These are phyloP conservation scores for Congeria kusceri DNA, from an alignment of 2,888 invertebrate species.

Conservation along the genomic window DNA sequence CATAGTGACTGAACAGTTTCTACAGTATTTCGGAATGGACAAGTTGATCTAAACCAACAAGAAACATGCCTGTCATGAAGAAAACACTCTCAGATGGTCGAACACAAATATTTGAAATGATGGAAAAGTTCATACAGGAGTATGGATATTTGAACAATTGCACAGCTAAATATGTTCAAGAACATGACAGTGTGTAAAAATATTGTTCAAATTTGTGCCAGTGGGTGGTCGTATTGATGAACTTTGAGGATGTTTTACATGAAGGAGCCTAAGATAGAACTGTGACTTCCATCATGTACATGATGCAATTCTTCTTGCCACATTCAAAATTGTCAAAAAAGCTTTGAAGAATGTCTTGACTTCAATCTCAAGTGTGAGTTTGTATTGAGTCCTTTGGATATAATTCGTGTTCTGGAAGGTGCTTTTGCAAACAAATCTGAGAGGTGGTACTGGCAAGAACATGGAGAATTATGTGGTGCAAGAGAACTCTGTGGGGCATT, in stretches of 20 bases:
- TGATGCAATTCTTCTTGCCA: slow-evolving; percentile 45
- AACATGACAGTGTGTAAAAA: too few relatives aligned
- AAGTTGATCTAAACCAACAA: slow-evolving; percentile 87
- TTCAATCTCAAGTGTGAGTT: slow-evolving; percentile 34
- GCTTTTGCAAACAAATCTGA: slow-evolving; percentile 46
- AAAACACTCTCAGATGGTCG: too few relatives aligned
- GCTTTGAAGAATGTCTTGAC: slow-evolving; percentile 35
- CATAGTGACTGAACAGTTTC: slow-evolving; percentile 88
- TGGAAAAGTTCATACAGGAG: too few relatives aligned
- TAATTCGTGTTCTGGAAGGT: slow-evolving; percentile 40
- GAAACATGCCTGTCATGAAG: slow-evolving; percentile 85
- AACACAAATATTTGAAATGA: too few relatives aligned
- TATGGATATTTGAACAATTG: too few relatives aligned
- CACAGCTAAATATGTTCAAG: too few relatives aligned
- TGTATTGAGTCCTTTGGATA: slow-evolving; percentile 33
- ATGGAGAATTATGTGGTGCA: slow-evolving; percentile 45
- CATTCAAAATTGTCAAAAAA: slow-evolving; percentile 41
- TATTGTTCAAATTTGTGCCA: too few relatives aligned
- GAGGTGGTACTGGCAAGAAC: slow-evolving; percentile 30
- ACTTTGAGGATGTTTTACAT: too few relatives aligned
- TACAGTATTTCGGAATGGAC: slow-evolving; percentile 89
- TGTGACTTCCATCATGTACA: neutral
- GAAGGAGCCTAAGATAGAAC: too few relatives aligned
- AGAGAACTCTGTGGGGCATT: slow-evolving; percentile 32
- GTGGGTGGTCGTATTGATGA: too few relatives aligned